Base-by-base conservation (phyloP, 2,888 invertebrate genomes). In the Trilocha varians region DNA sequence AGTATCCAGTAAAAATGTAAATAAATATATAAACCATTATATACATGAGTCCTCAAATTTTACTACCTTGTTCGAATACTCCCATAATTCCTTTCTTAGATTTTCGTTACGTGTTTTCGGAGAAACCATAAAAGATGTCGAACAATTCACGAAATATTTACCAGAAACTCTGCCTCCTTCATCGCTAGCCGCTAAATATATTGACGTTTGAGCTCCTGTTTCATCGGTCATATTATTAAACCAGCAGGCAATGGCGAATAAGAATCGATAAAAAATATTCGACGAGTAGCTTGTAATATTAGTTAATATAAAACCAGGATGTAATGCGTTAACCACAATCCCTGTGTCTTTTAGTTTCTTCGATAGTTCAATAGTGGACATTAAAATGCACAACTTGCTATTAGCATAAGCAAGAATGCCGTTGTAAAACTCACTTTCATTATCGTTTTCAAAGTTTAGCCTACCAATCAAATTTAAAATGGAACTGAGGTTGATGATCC, bases 221-320 rank as follows among this genome's bases (percentile, higher is more conserved):
- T 36, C 16, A n/a, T 25, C 25, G 6, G 25, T 25, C 11, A 25
- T 9, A 4, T 25, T 5, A 4, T 25, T 25, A 11, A 25, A 25
- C 25, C 25, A 25, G 32, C n/a, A 32, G 32, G 6, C 25, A 32
- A 8, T 32, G 15, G 16, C 13, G 35, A 15, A 36, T 25, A 8
- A 1, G 32, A 16, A 1, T 13, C 14, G 3, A 36, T 25, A 9
- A 35, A 6, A 9, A n/a, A 39, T 6, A 9, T 33, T 6, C 13
- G n/a, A n/a, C 34, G 5, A 25, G n/a, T 8, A 11, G 13, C 8
- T 25, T 18, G 13, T 14, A 38, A 93, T 93, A 14, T 91, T 92
- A 0, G 91, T 91, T 65, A 90, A 89, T 36, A 94, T 91, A 71
- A 92, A 88, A 14, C 95, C 95, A 0, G 95, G 95, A 76, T 95